Evolutionary conservation across 2,888 invertebrate genomes (phyloP).

Genomic region (Falcaria lacertinaria): DNA sequence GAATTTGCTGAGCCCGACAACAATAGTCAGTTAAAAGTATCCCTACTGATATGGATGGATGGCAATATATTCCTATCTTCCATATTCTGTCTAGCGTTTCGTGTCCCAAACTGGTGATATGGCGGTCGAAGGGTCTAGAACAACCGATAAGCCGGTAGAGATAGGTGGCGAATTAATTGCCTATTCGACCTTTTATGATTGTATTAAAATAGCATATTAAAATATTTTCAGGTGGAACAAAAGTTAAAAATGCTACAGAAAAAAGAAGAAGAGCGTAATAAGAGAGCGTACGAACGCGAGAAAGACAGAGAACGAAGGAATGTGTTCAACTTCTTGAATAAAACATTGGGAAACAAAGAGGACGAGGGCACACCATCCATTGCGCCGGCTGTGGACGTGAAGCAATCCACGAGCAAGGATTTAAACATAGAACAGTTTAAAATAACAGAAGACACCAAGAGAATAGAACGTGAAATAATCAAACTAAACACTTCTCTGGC

Average conservation of each 20-base stretch:
- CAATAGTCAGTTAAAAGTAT: too few relatives aligned
- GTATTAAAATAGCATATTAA: conserved; percentile 1
- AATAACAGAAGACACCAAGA: conserved; percentile 84
- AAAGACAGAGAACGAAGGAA: conserved; percentile 81
- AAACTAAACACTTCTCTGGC: conserved; percentile 83
- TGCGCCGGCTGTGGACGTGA: conserved; percentile 46
- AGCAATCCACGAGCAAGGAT: conserved; percentile 81
- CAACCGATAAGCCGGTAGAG: too few relatives aligned
- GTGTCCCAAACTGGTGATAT: too few relatives aligned
- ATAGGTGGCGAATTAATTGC: too few relatives aligned
- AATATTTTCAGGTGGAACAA: conserved; percentile 76
- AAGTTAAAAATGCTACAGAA: conserved; percentile 82
- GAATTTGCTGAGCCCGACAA: too few relatives aligned
- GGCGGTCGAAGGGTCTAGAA: too few relatives aligned
- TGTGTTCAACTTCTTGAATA: conserved; percentile 89
- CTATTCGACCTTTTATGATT: too few relatives aligned
- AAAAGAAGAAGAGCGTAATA: conserved; percentile 81
- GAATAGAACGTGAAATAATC: conserved; percentile 82
- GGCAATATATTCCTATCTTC: too few relatives aligned
- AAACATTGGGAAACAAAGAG: conserved; percentile 71
- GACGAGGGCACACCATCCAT: conserved; percentile 24
- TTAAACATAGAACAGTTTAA: conserved; percentile 87
- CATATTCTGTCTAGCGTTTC: too few relatives aligned
- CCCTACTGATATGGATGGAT: too few relatives aligned
- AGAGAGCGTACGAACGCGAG: conserved; percentile 82